Conservation (phyloP, 2,888 invertebrate species). For the Coremacera marginata region DNA sequence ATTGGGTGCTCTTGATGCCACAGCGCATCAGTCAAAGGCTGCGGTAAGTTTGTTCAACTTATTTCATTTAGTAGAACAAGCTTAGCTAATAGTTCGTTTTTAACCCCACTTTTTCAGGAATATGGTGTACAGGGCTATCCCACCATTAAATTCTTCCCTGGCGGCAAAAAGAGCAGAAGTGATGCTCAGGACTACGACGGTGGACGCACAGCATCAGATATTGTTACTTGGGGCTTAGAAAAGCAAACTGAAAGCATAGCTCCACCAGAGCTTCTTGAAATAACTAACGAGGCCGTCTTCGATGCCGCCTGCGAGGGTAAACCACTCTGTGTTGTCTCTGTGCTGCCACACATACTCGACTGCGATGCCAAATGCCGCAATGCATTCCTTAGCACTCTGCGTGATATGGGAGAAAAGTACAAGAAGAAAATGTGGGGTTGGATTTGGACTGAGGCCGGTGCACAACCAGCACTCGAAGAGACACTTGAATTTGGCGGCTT, state of each 20-base stretch:
- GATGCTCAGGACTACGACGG: constrained; percentile 90
- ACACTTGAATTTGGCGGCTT: constrained; percentile 96
- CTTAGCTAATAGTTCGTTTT: not conserved
- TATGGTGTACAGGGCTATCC: constrained; percentile 95
- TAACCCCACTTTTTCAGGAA: constrained; percentile 67
- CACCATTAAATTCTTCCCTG: constrained; percentile 92
- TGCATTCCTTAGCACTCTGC: constrained; percentile 82
- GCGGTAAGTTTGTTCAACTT: constrained; percentile 52
- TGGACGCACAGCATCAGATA: constrained; percentile 89
- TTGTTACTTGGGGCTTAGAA: constrained; percentile 90
- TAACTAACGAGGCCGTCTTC: constrained; percentile 74
- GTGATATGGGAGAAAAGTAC: constrained; percentile 86
- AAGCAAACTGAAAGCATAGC: constrained; percentile 89
- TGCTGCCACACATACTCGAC: constrained; percentile 95
- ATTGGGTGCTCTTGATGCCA: constrained; percentile 96
- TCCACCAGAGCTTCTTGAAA: constrained; percentile 87
- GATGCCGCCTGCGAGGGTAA: constrained; percentile 85
- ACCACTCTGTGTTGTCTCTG: constrained; percentile 90
- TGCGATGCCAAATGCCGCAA: constrained; percentile 94
- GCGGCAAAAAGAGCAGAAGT: constrained; percentile 79
- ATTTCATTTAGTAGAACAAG: not conserved
- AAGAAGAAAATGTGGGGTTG: constrained; percentile 98
- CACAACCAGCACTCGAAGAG: constrained; percentile 86
- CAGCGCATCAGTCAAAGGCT: constrained; percentile 86
- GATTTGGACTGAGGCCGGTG: constrained; percentile 95